Base-by-base conservation (phyloP, 2,888 invertebrate genomes). In the Lutraria lutraria region DNA sequence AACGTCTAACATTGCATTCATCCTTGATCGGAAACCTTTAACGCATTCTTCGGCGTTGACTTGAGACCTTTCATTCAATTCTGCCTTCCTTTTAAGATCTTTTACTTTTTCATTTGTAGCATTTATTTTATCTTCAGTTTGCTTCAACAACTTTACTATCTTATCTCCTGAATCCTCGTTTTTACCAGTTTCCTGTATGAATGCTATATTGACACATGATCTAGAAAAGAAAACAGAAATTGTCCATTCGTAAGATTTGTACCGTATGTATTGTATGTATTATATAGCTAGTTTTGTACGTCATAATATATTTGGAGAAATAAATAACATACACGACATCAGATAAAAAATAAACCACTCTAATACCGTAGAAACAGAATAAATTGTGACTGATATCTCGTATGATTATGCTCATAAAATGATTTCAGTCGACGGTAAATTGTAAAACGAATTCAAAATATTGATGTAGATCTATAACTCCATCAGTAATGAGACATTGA, bases 1-100 rank as follows among this genome's bases (percentile, higher is more conserved):
- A 25, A 52, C 25, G 34, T 81, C 81, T 15, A 81, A 25, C 54
- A 81, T 52, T 4, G 6, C n/a, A 53, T 81, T 81, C 25, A 81
- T 81, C 53, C 34, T 81, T 52, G 43, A 12, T 81, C 81, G 52
- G 16, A 53, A 81, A 0, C 52, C 53, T 81, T 29, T 81, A 12
- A 81, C 25, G 19, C 25, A 25, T n/a, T 52, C 43, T 15, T 53
- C 53, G 21, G 53, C 29, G n/a, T 25, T 15, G 10, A 13, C 25
- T 81, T 81, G 52, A n/a, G 81, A 81, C 25, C 16, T 25, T 43
- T 81, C 81, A 52, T 81, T 81, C 21, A 54, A 15, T n/a, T 52
- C 25, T 29, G 53, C 25, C 25, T 81, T 81, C 81, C 15, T 52
- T 54, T 81, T 15, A 34, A 52, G 25, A 19, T 81, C 52, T 25